Evolutionary conservation across 2,888 invertebrate species (phyloP).

Genomic region (Luperina testacea): DNA sequence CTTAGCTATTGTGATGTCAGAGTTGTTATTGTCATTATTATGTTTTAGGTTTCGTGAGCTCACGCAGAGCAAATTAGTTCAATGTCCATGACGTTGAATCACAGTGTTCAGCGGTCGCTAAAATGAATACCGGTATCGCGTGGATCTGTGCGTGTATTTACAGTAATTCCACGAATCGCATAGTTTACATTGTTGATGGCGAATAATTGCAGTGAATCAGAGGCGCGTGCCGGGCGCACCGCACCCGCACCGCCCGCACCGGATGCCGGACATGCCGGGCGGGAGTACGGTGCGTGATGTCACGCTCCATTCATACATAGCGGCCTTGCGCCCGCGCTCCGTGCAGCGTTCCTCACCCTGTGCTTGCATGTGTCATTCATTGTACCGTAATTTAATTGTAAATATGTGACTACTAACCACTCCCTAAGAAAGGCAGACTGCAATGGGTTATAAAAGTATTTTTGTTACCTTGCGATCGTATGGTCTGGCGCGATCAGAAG

Average conservation of each 20-base stretch:
- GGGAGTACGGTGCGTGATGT: constrained; percentile 58
- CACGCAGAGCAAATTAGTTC: constrained; percentile 6
- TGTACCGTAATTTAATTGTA: constrained; percentile 1
- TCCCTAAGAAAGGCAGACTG: not conserved
- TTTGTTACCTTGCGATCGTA: not conserved
- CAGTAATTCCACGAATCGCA: constrained; percentile 43
- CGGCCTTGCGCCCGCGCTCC: constrained; percentile 31
- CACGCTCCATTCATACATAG: constrained; percentile 62
- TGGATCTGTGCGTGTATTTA: constrained; percentile 18
- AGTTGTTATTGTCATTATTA: no score
- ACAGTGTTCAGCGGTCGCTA: constrained; percentile 5
- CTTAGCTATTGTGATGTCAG: not conserved
- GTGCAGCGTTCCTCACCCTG: not conserved
- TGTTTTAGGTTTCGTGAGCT: not conserved
- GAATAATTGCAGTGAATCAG: constrained; percentile 51
- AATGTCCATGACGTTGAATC: constrained; percentile 27
- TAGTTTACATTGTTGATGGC: constrained; percentile 55
- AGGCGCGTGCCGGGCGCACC: not conserved
- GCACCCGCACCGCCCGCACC: not conserved
- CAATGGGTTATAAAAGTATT: not conserved
- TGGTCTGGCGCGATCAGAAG: not conserved
- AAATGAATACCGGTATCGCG: constrained; percentile 2
- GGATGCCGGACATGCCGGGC: constrained; percentile 29
- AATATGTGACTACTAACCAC: not conserved
- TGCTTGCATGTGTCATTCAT: constrained; percentile 4